Evolutionary conservation across 2,888 invertebrate genomes (phyloP), one percentile per base, ranked within the genome.

Genomic region (Stenodema calcarata): DNA sequence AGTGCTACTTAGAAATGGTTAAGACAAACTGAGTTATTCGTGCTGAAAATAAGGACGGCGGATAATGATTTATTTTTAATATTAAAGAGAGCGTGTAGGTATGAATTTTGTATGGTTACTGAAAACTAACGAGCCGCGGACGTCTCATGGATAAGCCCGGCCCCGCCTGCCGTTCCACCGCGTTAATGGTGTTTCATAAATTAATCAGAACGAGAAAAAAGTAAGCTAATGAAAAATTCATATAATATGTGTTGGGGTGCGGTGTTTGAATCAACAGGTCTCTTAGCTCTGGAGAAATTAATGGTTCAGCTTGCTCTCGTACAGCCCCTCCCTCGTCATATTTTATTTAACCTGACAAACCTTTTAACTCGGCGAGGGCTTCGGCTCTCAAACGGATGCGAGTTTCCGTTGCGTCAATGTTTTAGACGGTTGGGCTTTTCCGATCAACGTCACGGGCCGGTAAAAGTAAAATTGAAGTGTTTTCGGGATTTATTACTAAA

Each of bases 231-330:
- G 62, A 62, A 62, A 62, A 62, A 62, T 62, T 62, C 62, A 62
- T 62, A 62, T 62, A 23, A 62, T 62, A 62, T 62, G 62, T 62
- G 62, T 62, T 18, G 62, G 62, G 62, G 27, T 18, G 62, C 62
- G 62, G 62, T 62, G 62, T 62, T 62, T 62, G 62, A 62, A 62
- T 62, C 62, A 62, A 62, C 62, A 62, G 62, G 62, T 62, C 62
- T 62, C 62, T 23, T 27, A 62, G 62, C 62, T 23, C 11, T 62
- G 62, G 23, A 62, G 62, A 23, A 62, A 62, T 62, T 62, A 62
- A 62, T 62, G 62, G 62, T 62, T 9, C 62, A n/a, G 11, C 62
- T n/a, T n/a, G n/a, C n/a, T 18, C 62, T 62, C 23, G 62, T 62
- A 27, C 23, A 62, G 18, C 62, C 62, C n/a, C 62, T 62, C 23